Evolutionary conservation across 2,888 invertebrate species (phyloP), one percentile per base, ranked within the genome.

Genomic region (Aspidiotus destructor): DNA sequence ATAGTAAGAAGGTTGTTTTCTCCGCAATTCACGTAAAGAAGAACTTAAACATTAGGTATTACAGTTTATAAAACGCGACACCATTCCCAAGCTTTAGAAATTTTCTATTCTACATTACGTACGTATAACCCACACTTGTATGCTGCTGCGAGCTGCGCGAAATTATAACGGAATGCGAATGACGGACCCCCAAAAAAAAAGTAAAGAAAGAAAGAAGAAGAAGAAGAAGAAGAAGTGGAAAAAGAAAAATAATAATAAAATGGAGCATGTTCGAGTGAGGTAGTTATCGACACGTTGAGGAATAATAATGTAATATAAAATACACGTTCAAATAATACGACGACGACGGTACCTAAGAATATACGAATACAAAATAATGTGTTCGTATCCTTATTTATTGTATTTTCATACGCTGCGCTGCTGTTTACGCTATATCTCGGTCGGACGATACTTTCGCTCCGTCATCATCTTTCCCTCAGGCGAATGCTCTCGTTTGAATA

Each of bases 401-500:
- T 58, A n/a, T n/a, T n/a, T n/a, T n/a, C n/a, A n/a, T n/a, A n/a
- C n/a, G 17, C 1, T 58, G 40, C 28, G 28, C 28, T 28, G 28
- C 28, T 28, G 28, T 58, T 58, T 28, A 58, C 58, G 6, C n/a
- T n/a, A 58, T 13, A 58, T 58, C 28, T 40, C 58, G 28, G 40
- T 40, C 58, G 28, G 40, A 58, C 58, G 11, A 40, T 58, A 58
- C 58, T 58, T 58, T 58, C 58, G 58, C 58, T 28, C 9, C 17
- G 28, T 40, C 40, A 16, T 54, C 9, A 58, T 7, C 13, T 40
- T 58, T 58, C 28, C 58, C 28, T 28, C 8, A 28, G 58, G 58
- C 58, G 40, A 58, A 40, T 58, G 58, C 58, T 58, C 58, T 58
- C 58, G 58, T 58, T 58, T 58, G 40, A 58, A 58, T 58, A 58